These are phyloP conservation scores for Orcinus orca DNA, from an alignment of 2,113 vertebrate species.

Conservation along the genomic window DNA sequence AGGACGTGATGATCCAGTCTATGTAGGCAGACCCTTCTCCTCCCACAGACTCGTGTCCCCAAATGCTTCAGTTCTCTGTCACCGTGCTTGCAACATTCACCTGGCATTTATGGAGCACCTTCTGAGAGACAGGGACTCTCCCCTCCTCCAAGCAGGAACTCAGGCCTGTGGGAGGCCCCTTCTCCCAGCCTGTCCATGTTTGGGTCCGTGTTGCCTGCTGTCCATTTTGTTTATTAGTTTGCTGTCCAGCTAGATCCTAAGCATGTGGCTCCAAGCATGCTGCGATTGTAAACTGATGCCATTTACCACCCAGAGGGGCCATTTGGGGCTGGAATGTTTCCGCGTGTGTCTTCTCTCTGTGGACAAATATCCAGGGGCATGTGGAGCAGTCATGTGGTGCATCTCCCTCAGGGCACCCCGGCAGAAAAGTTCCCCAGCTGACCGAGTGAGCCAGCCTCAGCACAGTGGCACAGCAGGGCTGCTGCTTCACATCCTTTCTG, in stretches of 20 bases:
- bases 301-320: background rate
- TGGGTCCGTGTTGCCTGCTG: background rate
- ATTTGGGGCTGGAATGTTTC: background rate
- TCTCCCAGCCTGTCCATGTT: background rate
- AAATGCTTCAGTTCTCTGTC: background rate
- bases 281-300: background rate
- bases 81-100: background rate
- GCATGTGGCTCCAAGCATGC: background rate
- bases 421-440: background rate
- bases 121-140: background rate
- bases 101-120: background rate
- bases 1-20: background rate
- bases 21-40: background rate
- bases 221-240: background rate
- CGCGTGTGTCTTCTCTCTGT: background rate
- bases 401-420: background rate
- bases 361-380: background rate
- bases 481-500: background rate
- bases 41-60: background rate
- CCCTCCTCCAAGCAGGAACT: background rate
- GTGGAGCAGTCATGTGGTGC: rapidly evolving
- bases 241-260: background rate
- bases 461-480: background rate
- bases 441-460: background rate
- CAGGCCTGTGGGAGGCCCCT: background rate